Conservation (phyloP, 1,140 invertebrate species). For the Manduca sexta region DNA sequence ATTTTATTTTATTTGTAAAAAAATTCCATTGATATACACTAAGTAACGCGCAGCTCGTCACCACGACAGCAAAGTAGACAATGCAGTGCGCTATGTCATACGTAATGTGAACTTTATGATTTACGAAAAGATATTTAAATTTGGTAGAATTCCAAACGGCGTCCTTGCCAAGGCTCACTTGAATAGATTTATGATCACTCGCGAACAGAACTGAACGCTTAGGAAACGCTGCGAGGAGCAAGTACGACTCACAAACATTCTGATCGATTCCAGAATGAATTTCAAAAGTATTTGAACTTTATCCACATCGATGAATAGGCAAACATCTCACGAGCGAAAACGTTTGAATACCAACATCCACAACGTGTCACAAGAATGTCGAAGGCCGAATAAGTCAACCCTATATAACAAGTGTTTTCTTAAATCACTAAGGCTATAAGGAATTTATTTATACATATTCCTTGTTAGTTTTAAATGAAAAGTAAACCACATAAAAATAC, state of each 20-base stretch:
- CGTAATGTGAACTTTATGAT: slow-evolving; percentile 43
- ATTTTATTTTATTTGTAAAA: neutral
- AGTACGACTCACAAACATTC: slow-evolving; percentile 16
- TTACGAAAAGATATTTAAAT: slow-evolving; percentile 46
- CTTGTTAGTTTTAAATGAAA: no score
- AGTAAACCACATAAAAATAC: no score
- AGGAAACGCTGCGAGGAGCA: slow-evolving; percentile 17
- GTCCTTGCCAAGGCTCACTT: slow-evolving; percentile 40
- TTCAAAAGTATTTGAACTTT: slow-evolving; percentile 12
- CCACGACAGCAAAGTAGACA: slow-evolving; percentile 15
- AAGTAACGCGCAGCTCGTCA: neutral
- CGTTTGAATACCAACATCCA: slow-evolving; percentile 1
- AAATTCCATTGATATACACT: neutral
- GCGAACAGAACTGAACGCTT: slow-evolving; percentile 17
- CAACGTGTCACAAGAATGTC: slow-evolving; percentile 1
- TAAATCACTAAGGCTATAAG: neutral
- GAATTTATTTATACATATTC: no score
- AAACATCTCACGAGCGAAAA: slow-evolving; percentile 3
- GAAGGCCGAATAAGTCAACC: neutral
- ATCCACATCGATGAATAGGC: slow-evolving; percentile 8
- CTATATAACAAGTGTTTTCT: neutral
- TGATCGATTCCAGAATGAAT: slow-evolving; percentile 12
- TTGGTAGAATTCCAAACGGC: slow-evolving; percentile 46
- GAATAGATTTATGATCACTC: slow-evolving; percentile 38
- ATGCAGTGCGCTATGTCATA: slow-evolving; percentile 30